Conservation (phyloP, 2,113 vertebrate species). For the Casuarius casuarius region DNA sequence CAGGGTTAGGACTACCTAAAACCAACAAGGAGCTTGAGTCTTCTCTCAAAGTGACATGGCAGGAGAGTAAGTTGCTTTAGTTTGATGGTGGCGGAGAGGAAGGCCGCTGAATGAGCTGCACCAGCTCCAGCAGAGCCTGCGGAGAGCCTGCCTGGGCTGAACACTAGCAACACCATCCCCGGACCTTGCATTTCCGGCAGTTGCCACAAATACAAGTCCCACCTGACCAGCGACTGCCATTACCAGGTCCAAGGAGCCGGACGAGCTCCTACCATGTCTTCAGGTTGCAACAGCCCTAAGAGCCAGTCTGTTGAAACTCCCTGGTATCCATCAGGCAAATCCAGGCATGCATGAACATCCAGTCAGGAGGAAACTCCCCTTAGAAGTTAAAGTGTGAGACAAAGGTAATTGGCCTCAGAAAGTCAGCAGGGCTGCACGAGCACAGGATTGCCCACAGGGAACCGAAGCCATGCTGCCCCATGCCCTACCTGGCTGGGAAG, state of each 20-base stretch:
- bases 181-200: not conserved
- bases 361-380: not conserved
- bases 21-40: not conserved
- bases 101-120: not conserved
- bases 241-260: not conserved
- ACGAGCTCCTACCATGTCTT: not conserved
- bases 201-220: not conserved
- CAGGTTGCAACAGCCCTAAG: not conserved
- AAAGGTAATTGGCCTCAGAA: too few species aligned
- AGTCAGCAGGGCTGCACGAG: too few species aligned
- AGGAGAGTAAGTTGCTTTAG: not conserved
- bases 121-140: fast-evolving
- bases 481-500: not conserved
- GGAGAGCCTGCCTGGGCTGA: not conserved
- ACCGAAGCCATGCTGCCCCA: not conserved
- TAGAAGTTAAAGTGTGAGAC: not conserved
- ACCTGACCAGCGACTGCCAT: not conserved
- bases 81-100: not conserved
- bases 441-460: not conserved
- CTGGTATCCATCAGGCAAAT: too few species aligned
- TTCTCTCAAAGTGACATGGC: not conserved
- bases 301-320: too few species aligned
- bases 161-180: not conserved
- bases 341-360: too few species aligned
- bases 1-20: not conserved